A percentile compares a stretch with the other conserved stretches of the same genome.
These are phyloP conservation scores for Muscicapa comitata DNA, from an alignment of 2,797 vertebrate species.

Conservation along the genomic window DNA sequence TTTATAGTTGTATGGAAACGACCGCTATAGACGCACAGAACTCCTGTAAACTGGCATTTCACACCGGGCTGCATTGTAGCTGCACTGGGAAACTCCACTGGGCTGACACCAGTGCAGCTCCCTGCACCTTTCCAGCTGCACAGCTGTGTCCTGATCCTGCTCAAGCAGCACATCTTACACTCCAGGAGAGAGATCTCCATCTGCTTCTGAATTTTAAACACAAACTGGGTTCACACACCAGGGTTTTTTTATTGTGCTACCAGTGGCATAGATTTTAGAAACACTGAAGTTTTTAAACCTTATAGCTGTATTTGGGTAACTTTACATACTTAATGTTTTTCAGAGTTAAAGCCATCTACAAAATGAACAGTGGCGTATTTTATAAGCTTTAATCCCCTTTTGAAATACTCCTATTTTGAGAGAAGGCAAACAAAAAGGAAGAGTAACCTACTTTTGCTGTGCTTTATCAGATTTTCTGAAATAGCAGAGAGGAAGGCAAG, in stretches of 20 bases:
- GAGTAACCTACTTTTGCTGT: constrained; percentile 22
- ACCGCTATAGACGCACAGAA: constrained; percentile 4
- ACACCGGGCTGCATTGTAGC: not conserved
- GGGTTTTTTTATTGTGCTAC: not conserved
- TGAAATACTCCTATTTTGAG: not conserved
- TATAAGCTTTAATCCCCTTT: constrained; percentile 32
- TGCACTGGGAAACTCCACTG: not conserved
- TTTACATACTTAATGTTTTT: constrained; percentile 22
- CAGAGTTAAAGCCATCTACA: not conserved
- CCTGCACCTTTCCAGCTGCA: accelerated
- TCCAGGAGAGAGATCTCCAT: not conserved
- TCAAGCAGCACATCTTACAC: not conserved
- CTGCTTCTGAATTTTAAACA: not conserved
- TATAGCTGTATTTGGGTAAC: not conserved
- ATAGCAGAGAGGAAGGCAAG: not conserved
- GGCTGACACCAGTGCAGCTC: not conserved
- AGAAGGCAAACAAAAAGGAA: not conserved
- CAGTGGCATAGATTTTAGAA: not conserved
- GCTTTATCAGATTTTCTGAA: constrained; percentile 10
- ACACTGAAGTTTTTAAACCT: not conserved
- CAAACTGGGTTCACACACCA: not conserved
- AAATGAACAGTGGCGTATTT: not conserved
- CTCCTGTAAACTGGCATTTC: not conserved
- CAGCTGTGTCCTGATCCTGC: not conserved
- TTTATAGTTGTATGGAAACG: not conserved